Evolutionary conservation across 35 echinoderm and acorn worm species (phyloP).

Genomic region (Chiridota heheva): DNA sequence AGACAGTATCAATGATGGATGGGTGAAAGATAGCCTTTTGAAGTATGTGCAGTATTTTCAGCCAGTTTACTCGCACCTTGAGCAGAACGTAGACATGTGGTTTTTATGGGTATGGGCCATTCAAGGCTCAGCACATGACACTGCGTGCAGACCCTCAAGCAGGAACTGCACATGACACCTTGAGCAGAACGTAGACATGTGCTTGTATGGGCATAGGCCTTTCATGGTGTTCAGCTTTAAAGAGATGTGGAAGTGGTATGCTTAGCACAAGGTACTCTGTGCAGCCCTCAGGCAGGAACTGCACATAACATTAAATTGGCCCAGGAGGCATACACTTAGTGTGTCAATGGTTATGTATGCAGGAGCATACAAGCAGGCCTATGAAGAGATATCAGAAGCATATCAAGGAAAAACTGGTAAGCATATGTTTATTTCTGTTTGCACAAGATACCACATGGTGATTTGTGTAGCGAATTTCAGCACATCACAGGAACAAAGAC

Average conservation of each 20-base stretch:
- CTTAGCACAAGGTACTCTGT: neutral
- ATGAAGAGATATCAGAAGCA: neutral
- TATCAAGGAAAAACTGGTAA: conserved; percentile 9
- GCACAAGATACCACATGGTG: too few species aligned
- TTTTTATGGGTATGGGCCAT: conserved; percentile 1
- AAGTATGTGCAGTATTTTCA: conserved; percentile 16
- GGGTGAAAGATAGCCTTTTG: conserved; percentile 5
- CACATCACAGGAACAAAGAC: too few species aligned
- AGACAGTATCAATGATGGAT: neutral
- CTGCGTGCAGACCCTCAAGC: too few species aligned
- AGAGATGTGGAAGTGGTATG: conserved; percentile 29
- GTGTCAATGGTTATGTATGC: neutral
- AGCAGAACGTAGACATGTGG: conserved; percentile 6
- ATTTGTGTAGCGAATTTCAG: too few species aligned
- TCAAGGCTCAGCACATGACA: too few species aligned
- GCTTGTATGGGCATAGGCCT: too few species aligned
- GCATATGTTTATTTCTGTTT: too few species aligned
- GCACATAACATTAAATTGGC: neutral
- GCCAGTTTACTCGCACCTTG: conserved; percentile 12
- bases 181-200: too few species aligned
- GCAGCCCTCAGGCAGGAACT: neutral
- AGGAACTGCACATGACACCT: too few species aligned
- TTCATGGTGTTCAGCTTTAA: conserved; percentile 10
- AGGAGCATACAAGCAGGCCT: neutral
- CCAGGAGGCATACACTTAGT: neutral